A percentile compares a stretch with the other conserved stretches of the same genome.
Evolutionary conservation across 2,113 vertebrate genomes (phyloP).

Genomic region (Clarias magur): DNA sequence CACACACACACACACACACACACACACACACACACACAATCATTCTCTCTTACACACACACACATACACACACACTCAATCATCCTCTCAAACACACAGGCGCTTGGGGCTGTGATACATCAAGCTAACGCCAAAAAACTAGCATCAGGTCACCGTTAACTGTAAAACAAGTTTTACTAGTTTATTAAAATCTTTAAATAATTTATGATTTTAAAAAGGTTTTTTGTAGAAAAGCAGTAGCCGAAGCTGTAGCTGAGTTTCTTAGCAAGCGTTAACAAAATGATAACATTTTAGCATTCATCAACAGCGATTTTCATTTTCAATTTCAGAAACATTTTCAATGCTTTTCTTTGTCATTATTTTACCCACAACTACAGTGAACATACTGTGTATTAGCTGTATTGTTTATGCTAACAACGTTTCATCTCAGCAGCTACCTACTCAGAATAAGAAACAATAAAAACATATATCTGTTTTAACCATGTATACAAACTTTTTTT

Average conservation of each 20-base stretch:
- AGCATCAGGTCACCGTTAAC: neutral
- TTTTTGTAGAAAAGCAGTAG: too few species aligned
- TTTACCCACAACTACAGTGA: too few species aligned
- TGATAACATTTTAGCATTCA: neutral
- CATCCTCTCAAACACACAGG: constrained; percentile 64
- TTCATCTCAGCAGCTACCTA: neutral
- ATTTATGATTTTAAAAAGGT: too few species aligned
- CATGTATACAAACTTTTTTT: too few species aligned
- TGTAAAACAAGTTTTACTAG: neutral
- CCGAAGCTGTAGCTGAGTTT: neutral
- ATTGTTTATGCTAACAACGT: neutral
- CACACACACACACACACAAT: constrained; percentile 13
- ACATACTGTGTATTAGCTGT: neutral
- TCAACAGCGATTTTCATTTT: neutral
- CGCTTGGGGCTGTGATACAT: constrained; percentile 30
- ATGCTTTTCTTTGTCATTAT: neutral
- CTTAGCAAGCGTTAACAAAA: neutral
- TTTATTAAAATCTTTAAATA: neutral
- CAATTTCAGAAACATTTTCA: neutral
- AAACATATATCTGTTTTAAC: neutral
- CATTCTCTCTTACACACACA: constrained; percentile 56
- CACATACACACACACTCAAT: constrained; percentile 3
- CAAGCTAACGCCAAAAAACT: constrained; percentile 36
- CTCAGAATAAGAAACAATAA: too few species aligned
- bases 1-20: constrained; percentile 46